These are phyloP conservation scores for Hyppa rectilinea DNA, from an alignment of 2,888 invertebrate species.

Conservation along the genomic window DNA sequence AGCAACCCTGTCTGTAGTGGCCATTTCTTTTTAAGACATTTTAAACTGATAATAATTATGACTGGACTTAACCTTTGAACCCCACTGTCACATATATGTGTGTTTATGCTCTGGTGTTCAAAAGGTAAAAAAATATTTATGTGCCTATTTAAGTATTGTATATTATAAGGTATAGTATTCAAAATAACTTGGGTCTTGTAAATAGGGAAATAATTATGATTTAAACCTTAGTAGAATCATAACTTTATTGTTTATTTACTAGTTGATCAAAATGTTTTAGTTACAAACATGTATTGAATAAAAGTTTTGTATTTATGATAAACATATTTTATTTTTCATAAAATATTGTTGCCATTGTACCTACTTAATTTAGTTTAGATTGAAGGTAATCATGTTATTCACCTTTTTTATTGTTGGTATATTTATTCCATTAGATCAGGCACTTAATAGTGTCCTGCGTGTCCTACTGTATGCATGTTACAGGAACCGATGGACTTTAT, in stretches of 20 bases:
- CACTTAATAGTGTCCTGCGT: too few relatives aligned
- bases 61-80: neutral
- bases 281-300: slow-evolving; percentile 38
- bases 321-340: slow-evolving; percentile 5
- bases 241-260: slow-evolving; percentile 12
- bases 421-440: too few relatives aligned
- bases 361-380: neutral
- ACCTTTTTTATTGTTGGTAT: neutral
- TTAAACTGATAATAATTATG: neutral
- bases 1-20: neutral
- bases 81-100: too few relatives aligned
- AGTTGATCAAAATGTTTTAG: slow-evolving; percentile 23
- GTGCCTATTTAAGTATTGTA: neutral
- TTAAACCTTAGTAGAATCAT: slow-evolving; percentile 26
- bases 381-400: neutral
- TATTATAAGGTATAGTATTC: neutral
- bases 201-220: slow-evolving; percentile 37
- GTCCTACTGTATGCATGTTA: too few relatives aligned
- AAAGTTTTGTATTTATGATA: slow-evolving; percentile 50
- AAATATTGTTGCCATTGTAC: slow-evolving; percentile 22
- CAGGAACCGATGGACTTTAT: too few relatives aligned
- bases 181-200: slow-evolving; percentile 36
- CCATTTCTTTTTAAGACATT: slow-evolving; percentile 1
- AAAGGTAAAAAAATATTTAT: neutral
- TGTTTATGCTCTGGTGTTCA: too few relatives aligned